Base-by-base conservation (phyloP, 2,797 vertebrate genomes). In the Gymnothorax javanicus region DNA sequence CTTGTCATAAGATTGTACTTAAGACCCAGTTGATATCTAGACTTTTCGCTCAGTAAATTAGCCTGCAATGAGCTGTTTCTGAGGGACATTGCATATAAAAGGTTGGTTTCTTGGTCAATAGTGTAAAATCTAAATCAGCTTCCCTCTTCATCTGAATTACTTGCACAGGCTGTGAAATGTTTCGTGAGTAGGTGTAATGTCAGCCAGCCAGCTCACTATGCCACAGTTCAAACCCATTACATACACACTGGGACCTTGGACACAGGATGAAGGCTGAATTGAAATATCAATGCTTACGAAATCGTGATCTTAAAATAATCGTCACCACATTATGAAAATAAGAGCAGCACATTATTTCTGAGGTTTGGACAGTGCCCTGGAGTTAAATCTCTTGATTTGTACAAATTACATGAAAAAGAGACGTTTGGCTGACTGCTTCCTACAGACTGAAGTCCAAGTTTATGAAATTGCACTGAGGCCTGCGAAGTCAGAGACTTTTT, bases 291-390 rank as follows among this genome's bases (percentile, higher is more conserved):
- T 50, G 73, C 73, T 77, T 50, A 73, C 50, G 73, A 77, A 77
- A 77, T 77, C 73, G 52, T 77, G 52, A 77, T 77, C 15, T 77
- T 77, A 20, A 77, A 77, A 52, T 77, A 77, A 77, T 77, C 20
- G 73, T 77, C 73, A 50, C 73, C 73, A 77, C 27, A 33, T 50
- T 77, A 77, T 77, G 73, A 50, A 77, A 77, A 50, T 77, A 77
- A 20, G 33, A 2, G 43, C 73, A 77, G 73, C 73, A 20, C 27
- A 77, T 77, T 77, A 77, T 50, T 77, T 77, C 43, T 77, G 73
- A 77, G 73, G 33, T 77, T 77, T 52, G 73, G 73, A 73, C 15
- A 6, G 33, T 20, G 43, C 43, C 33, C 33, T 77, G 43, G 33
- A 77, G 15, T 77, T 75, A 75, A 1, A 75, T 43, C 20, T 75